Conservation (phyloP, 1,140 invertebrate genomes). For the Scaptomyza pallida region DNA sequence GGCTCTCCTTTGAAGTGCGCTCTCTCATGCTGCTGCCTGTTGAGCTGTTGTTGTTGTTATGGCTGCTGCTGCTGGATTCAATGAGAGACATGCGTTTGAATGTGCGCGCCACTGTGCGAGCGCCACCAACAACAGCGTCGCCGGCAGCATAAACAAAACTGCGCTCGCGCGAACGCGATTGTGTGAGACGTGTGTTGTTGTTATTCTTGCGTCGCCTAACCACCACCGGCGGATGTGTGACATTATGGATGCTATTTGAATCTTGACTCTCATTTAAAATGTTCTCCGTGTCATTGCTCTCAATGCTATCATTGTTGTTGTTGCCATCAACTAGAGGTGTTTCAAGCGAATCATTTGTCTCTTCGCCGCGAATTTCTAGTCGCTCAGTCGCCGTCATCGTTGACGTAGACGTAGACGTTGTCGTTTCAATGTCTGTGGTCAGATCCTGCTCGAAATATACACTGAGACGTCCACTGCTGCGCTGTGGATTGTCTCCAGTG, state of each 20-base stretch:
- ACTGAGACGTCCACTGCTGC: conserved; percentile 9
- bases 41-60: conserved; percentile 12
- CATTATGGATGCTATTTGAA: background rate
- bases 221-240: conserved; percentile 28
- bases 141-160: conserved; percentile 42
- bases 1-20: conserved; percentile 10
- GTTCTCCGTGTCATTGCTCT: background rate
- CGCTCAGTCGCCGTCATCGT: background rate
- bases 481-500: background rate
- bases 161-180: conserved; percentile 34
- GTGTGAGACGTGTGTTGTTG: background rate
- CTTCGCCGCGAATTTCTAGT: conserved; percentile 4
- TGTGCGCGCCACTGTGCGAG: conserved; percentile 43
- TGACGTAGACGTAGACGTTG: no score
- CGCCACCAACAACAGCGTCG: conserved; percentile 43
- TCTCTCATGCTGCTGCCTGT: conserved; percentile 17
- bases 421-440: no score
- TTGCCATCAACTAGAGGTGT: conserved; percentile 3
- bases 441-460: conserved; percentile 49
- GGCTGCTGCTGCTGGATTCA: conserved; percentile 27
- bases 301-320: conserved; percentile 1
- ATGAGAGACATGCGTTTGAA: conserved; percentile 53
- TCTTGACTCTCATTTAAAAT: conserved; percentile 14
- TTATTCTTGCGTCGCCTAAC: conserved; percentile 35
- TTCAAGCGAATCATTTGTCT: background rate